Conservation (phyloP, 1,140 invertebrate species). For the Diorhabda carinulata region DNA sequence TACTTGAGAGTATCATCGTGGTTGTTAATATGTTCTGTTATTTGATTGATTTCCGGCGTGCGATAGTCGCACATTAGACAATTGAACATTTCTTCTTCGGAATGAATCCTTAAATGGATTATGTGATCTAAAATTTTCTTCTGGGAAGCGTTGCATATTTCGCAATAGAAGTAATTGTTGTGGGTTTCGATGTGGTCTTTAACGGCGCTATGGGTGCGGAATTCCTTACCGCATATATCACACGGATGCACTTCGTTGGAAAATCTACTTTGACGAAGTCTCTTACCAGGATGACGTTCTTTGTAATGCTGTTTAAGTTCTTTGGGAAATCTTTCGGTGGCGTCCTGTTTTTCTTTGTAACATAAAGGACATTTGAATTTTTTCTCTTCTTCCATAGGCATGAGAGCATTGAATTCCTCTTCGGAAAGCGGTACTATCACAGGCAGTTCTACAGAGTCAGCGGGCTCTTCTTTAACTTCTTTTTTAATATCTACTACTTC, state of each 20-base stretch:
- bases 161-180: slow-evolving; percentile 54
- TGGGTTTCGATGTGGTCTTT: slow-evolving; percentile 51
- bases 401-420: slow-evolving; percentile 21
- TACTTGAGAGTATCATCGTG: slow-evolving; percentile 39
- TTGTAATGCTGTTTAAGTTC: slow-evolving; percentile 35
- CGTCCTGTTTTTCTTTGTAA: slow-evolving; percentile 24
- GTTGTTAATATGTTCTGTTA: slow-evolving; percentile 37
- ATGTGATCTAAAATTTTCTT: slow-evolving; percentile 39
- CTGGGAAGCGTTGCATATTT: slow-evolving; percentile 39
- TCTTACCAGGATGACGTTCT: slow-evolving; percentile 30
- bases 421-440: slow-evolving; percentile 16
- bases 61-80: slow-evolving; percentile 51
- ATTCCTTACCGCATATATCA: slow-evolving; percentile 61
- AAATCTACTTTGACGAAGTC: slow-evolving; percentile 29
- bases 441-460: slow-evolving; percentile 7
- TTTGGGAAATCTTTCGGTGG: slow-evolving; percentile 25
- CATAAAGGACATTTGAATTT: slow-evolving; percentile 33
- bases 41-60: slow-evolving; percentile 37
- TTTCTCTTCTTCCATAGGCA: slow-evolving; percentile 20
- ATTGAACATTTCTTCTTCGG: slow-evolving; percentile 48
- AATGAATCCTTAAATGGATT: slow-evolving; percentile 45
- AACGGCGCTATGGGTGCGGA: slow-evolving; percentile 39
- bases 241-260: slow-evolving; percentile 61
- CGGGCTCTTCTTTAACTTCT: slow-evolving; percentile 13
- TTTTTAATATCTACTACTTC: slow-evolving; percentile 10